Evolutionary conservation across 2,797 vertebrate genomes (phyloP), one percentile per base, ranked within the genome.

Genomic region (Lepus oiostolus): DNA sequence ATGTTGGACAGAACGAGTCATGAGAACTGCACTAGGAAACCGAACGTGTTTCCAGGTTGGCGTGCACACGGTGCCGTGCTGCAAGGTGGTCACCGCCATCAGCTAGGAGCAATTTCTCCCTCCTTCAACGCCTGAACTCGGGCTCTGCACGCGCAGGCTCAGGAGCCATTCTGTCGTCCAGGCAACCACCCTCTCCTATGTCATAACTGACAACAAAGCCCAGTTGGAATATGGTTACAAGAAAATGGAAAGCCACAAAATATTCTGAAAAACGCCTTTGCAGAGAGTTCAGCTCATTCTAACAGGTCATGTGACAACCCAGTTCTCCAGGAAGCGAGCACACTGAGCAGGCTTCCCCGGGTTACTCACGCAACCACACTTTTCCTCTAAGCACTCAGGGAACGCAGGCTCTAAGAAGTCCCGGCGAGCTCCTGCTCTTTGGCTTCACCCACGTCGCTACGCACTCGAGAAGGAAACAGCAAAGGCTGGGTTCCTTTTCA

Each of bases 111-210:
- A 2, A 0, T 1, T 24, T 70, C 30, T 74, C 38, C 7, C 19
- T 22, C 35, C 26, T 0, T 21, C n/a, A 28, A 9, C 28, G 4
- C 2, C 47, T 3, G 50, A 50, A 8, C 0, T 0, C 0, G 42
- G 10, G 28, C 30, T 80, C 26, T 17, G 19, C 68, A 84, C 80
- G 92, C 0, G 11, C 50, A 6, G 21, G 1, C 0, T 9, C 38
- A 5, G 47, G 79, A 67, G 74, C 68, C 38, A 65, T 2, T 1
- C 14, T 17, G 50, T 30, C n/a, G 52, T 38, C 52, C 4, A 19
- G 58, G 58, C 28, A 52, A 24, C 35, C 50, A 52, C 28, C 12
- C 13, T 4, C 32, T 68, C 67, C 50, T 14, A 26, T 52, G 76
- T 75, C 50, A 11, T 10, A 54, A 9, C 0, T 70, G 35, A 22